Base-by-base conservation (phyloP, 2,888 invertebrate species). In the Crocallis elinguaria region DNA sequence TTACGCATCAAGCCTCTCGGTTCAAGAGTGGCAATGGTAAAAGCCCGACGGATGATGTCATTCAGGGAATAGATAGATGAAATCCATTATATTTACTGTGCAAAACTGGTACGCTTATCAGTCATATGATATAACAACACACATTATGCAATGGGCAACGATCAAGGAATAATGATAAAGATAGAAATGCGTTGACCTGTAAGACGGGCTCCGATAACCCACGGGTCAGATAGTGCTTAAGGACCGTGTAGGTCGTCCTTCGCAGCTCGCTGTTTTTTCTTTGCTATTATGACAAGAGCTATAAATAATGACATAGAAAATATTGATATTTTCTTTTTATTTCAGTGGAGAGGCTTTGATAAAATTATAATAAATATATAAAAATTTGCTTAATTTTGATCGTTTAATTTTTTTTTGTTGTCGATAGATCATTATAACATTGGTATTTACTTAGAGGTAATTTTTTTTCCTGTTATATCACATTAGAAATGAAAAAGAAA, bases 181-280 rank as follows among this genome's bases (percentile, higher is more conserved):
- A 60, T 67, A 77, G 66, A 78, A 78, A 80, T 77, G 81, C 78
- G 67, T 72, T 83, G 86, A 86, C 84, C 86, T 76, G 66, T 73
- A 57, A 49, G 67, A 64, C 62, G 57, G 48, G 43, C 29, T 32
- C 23, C 63, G 86, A 86, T 86, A 86, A 76, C 79, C 70, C 67
- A 56, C 63, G 71, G 68, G 66, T 62, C 63, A 57, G 42, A 23
- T 23, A 33, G 41, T 62, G 64, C 50, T 66, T 69, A 67, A 67
- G 63, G 56, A 62, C 59, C 46, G 48, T 58, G 52, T 64, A 63
- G 52, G 46, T 48, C 49, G 35, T 53, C 55, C 49, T 55, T 59
- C 57, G 54, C 13, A 35, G 13, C 37, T 56, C 29, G 29, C 29
- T 29, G 29, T 29, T 29, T 29, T 38, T 44, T 41, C 12, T 32